A percentile compares a stretch with the other conserved stretches of the same genome.
These are phyloP conservation scores for Mormoops blainvillei DNA, from an alignment of 2,113 vertebrate genomes.

Conservation along the genomic window DNA sequence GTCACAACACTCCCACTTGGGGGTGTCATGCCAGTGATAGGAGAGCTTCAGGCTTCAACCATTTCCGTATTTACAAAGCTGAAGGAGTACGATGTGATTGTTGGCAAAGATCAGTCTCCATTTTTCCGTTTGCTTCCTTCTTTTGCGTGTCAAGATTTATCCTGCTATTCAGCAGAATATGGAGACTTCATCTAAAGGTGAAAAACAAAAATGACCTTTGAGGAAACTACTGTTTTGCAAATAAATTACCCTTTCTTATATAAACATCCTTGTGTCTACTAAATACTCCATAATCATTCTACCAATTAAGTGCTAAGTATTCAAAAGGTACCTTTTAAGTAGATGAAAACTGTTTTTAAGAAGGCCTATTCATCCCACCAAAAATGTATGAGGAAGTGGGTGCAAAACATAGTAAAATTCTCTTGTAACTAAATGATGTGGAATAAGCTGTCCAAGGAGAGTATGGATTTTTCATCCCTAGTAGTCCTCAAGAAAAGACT, in stretches of 20 bases:
- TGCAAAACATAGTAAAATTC: neutral
- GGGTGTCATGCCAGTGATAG: neutral
- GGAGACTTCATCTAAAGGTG: conserved; percentile 83
- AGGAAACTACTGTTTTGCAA: neutral
- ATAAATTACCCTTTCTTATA: neutral
- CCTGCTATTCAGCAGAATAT: conserved; percentile 80
- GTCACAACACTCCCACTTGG: neutral
- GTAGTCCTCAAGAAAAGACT: neutral
- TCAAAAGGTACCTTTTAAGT: conserved; percentile 3
- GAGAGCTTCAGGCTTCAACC: neutral
- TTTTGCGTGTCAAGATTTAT: conserved; percentile 26
- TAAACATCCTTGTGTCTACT: neutral
- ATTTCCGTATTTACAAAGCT: conserved; percentile 54
- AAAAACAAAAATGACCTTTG: conserved; percentile 67
- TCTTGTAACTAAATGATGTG: neutral
- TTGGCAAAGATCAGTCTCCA: conserved; percentile 41
- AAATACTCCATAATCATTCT: neutral
- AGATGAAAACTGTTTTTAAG: neutral
- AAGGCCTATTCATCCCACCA: neutral
- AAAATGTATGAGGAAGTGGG: neutral
- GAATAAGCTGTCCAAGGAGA: neutral
- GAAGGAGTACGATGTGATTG: neutral
- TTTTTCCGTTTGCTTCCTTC: neutral
- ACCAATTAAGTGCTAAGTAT: neutral
- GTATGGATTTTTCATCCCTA: neutral